Base-by-base conservation (phyloP, 2,888 invertebrate genomes). In the Diplolepis rosae region DNA sequence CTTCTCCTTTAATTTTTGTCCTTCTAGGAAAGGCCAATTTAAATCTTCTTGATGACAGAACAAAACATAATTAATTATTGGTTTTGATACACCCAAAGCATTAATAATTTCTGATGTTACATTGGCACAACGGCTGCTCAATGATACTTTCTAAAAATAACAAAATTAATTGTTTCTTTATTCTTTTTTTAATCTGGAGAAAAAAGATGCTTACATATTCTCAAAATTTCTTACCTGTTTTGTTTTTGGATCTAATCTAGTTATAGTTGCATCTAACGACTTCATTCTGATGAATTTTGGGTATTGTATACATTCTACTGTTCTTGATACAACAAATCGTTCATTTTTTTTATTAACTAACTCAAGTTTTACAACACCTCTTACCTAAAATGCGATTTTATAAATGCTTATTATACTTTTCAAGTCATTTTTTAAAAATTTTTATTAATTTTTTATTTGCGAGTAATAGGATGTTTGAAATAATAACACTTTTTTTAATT, bases 11-110 rank as follows among this genome's bases (percentile, higher is more conserved):
- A 99, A 92, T 82, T 95, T 95, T 87, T 96, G 96, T 0, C 95
- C 95, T 88, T 98, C 97, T 85, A 97, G 96, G 68, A 99, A 90
- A 0, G 99, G 99, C 98, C 99, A 99, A 84, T 94, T 94, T 0
- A 98, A 95, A 78, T 99, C 98, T 89, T 99, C 99, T 92, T 99
- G 99, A 87, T 99, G 99, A 85, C 99, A 99, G 89, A 99, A 98
- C 80, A 99, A 94, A 0, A 99, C 99, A 87, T 97, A 95, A 85
- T 97, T 97, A 70, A 99, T 90, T 72, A 99, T 96, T 0, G 99
- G 94, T 86, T 96, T 96, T 0, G 98, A 96, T 0, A 99, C 98
- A 74, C 98, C 98, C 88, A 94, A 86, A 77, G 92, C 87, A 50
- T 90, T 85, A 73, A 93, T 91, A 91, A 97, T 93, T 82, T 95